Conservation (phyloP, 2,113 vertebrate genomes). For the Glaucomys volans region DNA sequence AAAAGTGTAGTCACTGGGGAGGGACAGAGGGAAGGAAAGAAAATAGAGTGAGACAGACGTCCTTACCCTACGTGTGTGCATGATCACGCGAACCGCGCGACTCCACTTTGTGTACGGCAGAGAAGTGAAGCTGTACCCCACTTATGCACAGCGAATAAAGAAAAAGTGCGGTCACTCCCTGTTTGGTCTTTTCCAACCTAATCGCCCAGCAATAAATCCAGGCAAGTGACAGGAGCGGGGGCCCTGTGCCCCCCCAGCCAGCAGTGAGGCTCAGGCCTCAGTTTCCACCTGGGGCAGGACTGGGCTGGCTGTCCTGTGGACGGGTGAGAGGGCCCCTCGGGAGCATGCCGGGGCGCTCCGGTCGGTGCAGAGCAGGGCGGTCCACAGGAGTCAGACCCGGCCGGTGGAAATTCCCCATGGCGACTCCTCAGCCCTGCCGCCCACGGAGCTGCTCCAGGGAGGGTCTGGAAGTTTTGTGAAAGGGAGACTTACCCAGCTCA, state of each 20-base stretch:
- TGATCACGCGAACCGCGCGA: too few species aligned
- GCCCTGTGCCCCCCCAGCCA: neutral
- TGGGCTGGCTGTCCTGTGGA: fast-evolving
- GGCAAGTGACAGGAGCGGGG: neutral
- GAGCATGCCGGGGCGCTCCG: fast-evolving
- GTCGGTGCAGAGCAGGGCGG: fast-evolving
- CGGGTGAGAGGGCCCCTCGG: fast-evolving
- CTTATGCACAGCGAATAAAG: too few species aligned
- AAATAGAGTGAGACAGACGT: too few species aligned
- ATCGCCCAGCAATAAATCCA: neutral
- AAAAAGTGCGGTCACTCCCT: neutral
- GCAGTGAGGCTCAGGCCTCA: neutral
- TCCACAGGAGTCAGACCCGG: fast-evolving
- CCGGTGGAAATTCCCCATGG: fast-evolving
- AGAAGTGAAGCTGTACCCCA: too few species aligned
- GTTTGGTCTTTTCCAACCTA: neutral
- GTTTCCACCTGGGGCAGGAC: neutral
- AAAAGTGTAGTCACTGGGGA: neutral
- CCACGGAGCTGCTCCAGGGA: neutral
- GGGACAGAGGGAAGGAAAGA: too few species aligned
- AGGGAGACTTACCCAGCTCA: neutral
- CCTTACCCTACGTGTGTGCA: too few species aligned
- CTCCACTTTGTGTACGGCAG: too few species aligned
- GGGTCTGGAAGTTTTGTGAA: neutral
- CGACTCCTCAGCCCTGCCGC: fast-evolving